Evolutionary conservation across 1,140 invertebrate species (phyloP), one percentile per base, ranked within the genome.

Genomic region (Camponotus floridanus): DNA sequence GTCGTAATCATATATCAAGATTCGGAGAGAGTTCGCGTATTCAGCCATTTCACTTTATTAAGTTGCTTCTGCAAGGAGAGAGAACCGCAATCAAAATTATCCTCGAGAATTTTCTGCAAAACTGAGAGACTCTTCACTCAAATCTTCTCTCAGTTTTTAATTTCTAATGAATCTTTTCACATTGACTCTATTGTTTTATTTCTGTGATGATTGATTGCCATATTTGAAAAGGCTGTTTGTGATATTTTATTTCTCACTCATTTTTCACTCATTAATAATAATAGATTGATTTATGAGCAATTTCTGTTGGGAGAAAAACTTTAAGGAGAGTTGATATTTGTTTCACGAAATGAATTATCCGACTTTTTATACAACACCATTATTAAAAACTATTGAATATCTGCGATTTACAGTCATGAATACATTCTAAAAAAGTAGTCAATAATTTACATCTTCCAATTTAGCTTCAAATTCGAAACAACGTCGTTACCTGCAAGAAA

Each of bases 401-500:
- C 36, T 31, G 15, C 5, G 36, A 59, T 45, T 26, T 81, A 21
- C 71, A 2, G 2, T 48, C 26, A 33, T 7, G 36, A 57, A 36
- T 70, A 73, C 39, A 5, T 45, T 11, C 39, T 42, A 51, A 26
- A 31, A 26, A 42, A 33, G 36, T 39, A n/a, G n/a, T 59, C 36
- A 8, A 11, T 26, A 70, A 70, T 83, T 74, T 18, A 57, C 65
- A 70, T 59, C 48, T 80, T 36, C 55, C 5, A 18, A 8, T 81
- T 45, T 36, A 59, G 51, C 33, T 73, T 61, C 9, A 71, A 26
- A 45, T 71, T 57, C 57, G 31, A 13, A 61, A n/a, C 39, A 61
- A 61, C 33, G 9, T 71, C 21, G 7, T 71, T 83, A 83, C 13
- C 79, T 83, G 55, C 13, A 83, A 83, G 3, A 74, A 61, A 74